Evolutionary conservation across 2,888 invertebrate species (phyloP).

Genomic region (Carterocephalus palaemon): DNA sequence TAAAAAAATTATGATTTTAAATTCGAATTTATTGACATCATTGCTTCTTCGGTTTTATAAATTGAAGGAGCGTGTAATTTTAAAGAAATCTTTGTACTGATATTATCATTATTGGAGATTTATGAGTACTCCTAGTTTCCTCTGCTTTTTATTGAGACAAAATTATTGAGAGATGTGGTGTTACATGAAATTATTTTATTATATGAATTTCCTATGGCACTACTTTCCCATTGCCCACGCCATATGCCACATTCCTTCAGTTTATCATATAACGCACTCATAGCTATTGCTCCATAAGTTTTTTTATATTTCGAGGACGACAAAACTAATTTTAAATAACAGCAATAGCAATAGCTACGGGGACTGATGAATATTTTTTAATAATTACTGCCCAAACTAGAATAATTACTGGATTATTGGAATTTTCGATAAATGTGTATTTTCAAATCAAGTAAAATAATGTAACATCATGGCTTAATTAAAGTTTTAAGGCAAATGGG

Average conservation of each 20-base stretch:
- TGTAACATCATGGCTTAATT: conserved; percentile 56
- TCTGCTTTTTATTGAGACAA: too few species aligned
- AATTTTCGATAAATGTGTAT: conserved; percentile 40
- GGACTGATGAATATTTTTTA: conserved; percentile 37
- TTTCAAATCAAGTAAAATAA: conserved; percentile 41
- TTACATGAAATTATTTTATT: not conserved
- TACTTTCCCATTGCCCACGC: too few species aligned
- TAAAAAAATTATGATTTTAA: not conserved
- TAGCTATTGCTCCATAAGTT: conserved; percentile 43
- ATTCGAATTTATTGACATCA: not conserved
- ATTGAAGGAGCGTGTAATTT: not conserved
- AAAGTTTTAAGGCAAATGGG: conserved; percentile 68
- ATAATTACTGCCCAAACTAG: conserved; percentile 54
- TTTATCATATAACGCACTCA: conserved; percentile 37
- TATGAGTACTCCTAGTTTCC: too few species aligned
- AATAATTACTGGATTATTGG: conserved; percentile 40
- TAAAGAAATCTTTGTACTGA: not conserved
- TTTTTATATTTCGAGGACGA: conserved; percentile 9
- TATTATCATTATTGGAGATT: too few species aligned
- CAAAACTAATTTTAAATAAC: conserved; percentile 25
- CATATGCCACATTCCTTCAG: conserved; percentile 36
- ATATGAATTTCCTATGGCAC: conserved; percentile 23
- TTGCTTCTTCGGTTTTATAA: not conserved
- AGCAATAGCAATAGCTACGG: conserved; percentile 49
- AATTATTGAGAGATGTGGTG: not conserved